phyloP scores from a whole-genome alignment of 2,888 invertebrate genomes.

The Macrosiphum euphorbiae region DNA sequence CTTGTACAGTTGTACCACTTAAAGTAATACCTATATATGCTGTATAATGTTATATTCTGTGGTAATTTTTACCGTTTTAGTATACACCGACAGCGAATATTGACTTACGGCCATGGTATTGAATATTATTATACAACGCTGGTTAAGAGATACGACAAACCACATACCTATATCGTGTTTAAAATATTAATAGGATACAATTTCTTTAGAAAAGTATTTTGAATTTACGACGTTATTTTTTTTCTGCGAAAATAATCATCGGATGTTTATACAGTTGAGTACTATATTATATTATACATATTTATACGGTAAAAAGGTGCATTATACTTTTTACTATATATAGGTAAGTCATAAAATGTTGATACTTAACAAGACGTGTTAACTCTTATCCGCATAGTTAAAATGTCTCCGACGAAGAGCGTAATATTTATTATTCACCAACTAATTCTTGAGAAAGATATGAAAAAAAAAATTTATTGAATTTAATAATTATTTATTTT shows the following conservation, averaged over 20 bases:
- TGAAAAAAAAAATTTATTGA: background rate
- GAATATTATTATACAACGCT: background rate
- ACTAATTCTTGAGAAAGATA: background rate
- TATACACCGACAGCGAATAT: background rate
- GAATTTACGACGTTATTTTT: slow-evolving; percentile 4
- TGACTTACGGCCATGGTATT: background rate
- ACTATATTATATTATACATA: background rate
- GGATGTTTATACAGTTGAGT: background rate
- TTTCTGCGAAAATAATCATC: slow-evolving; percentile 10
- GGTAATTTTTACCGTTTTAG: background rate
- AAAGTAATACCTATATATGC: background rate
- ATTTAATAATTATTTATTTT: background rate
- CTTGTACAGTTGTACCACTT: too few relatives aligned
- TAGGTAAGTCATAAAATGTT: background rate
- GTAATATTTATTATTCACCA: background rate
- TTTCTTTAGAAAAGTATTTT: background rate
- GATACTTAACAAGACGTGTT: background rate
- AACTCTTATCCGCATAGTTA: background rate
- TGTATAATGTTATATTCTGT: background rate
- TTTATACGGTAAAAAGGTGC: too few relatives aligned
- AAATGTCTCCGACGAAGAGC: background rate
- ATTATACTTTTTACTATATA: background rate
- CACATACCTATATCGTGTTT: background rate
- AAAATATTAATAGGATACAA: background rate
- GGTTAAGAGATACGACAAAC: background rate